These are phyloP conservation scores for Morpho deidamia DNA, from an alignment of 2,888 invertebrate species.

Conservation along the genomic window DNA sequence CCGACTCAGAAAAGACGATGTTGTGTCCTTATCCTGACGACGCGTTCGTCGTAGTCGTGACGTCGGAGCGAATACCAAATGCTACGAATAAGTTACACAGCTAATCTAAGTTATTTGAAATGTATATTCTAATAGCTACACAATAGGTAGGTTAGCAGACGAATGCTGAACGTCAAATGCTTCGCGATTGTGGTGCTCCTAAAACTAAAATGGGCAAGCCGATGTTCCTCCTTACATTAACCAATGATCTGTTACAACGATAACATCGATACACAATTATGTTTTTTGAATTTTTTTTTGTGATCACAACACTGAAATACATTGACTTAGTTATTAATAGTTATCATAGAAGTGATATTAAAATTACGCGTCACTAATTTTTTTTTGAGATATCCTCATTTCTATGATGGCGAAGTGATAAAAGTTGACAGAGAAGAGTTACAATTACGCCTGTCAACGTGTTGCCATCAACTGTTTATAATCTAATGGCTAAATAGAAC, in stretches of 20 bases:
- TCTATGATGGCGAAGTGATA: not conserved
- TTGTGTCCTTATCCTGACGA: not conserved
- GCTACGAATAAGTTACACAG: constrained; percentile 52
- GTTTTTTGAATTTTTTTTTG: constrained; percentile 14
- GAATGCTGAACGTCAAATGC: constrained; percentile 50
- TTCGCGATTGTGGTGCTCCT: constrained; percentile 60
- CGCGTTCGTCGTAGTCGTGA: constrained; percentile 2
- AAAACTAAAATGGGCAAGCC: constrained; percentile 41
- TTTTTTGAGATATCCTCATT: not conserved
- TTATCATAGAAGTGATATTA: constrained; percentile 1
- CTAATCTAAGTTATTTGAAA: constrained; percentile 64
- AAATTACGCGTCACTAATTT: not conserved
- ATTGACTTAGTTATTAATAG: constrained; percentile 3
- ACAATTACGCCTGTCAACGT: not conserved
- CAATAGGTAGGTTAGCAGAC: constrained; percentile 48
- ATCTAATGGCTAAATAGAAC: constrained; percentile 23
- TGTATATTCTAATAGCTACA: constrained; percentile 58
- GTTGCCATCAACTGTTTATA: constrained; percentile 8
- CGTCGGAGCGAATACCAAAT: constrained; percentile 28
- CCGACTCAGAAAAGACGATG: constrained; percentile 22
- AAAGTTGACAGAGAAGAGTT: not conserved
- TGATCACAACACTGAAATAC: constrained; percentile 18
- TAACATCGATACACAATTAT: constrained; percentile 21
- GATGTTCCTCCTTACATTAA: constrained; percentile 31
- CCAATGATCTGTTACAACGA: constrained; percentile 24